Percentiles rank a stretch among this genome's conserved stretches.
phyloP scores from a whole-genome alignment of 2,888 invertebrate species.

The Polymixis lichenea region DNA sequence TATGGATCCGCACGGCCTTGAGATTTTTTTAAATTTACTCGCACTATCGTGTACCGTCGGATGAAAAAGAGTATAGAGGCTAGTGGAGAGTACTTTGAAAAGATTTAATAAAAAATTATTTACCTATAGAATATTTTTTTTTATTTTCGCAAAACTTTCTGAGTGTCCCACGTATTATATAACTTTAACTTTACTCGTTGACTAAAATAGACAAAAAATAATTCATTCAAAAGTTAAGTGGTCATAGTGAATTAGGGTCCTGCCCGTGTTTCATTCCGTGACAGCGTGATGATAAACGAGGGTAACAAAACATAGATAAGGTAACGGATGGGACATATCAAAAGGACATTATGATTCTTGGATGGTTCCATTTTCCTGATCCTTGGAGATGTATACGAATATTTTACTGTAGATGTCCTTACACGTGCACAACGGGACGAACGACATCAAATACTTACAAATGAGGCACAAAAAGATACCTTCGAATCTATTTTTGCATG shows the following conservation, averaged over 20 bases:
- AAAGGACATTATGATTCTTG: slow-evolving; percentile 62
- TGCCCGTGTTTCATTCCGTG: slow-evolving; percentile 35
- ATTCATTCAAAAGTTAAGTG: too few species aligned
- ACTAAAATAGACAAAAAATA: not conserved
- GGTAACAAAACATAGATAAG: slow-evolving; percentile 40
- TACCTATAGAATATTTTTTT: too few species aligned
- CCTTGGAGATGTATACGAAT: slow-evolving; percentile 11
- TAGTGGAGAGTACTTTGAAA: too few species aligned
- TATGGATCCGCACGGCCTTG: too few species aligned
- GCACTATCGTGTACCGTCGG: too few species aligned
- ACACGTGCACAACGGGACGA: not conserved
- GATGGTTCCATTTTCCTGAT: slow-evolving; percentile 27
- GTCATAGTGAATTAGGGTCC: too few species aligned
- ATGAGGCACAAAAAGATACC: not conserved
- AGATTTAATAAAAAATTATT: too few species aligned
- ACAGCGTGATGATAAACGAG: slow-evolving; percentile 59
- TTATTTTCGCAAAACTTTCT: too few species aligned
- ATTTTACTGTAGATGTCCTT: slow-evolving; percentile 3
- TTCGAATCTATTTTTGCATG: too few species aligned
- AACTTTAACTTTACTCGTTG: not conserved
- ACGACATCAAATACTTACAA: not conserved
- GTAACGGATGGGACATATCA: slow-evolving; percentile 57
- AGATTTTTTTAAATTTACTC: too few species aligned
- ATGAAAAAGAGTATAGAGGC: too few species aligned
- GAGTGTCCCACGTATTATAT: too few species aligned